These are phyloP conservation scores for Lophura swinhoii DNA, from an alignment of 2,797 vertebrate genomes.

Conservation along the genomic window DNA sequence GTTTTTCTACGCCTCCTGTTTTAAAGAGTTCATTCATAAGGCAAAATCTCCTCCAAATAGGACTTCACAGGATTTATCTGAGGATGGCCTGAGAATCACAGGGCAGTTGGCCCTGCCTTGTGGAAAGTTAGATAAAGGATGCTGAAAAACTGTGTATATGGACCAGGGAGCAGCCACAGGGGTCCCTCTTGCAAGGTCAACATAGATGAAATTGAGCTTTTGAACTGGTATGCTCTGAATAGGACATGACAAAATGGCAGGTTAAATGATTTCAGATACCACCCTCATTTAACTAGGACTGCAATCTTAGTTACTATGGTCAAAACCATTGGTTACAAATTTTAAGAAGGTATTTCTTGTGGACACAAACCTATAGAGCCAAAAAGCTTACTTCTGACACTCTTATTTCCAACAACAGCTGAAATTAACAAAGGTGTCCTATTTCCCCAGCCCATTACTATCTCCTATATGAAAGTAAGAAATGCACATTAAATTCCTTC, in stretches of 20 bases:
- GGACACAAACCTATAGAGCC: not conserved
- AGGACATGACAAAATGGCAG: not conserved
- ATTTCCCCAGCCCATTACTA: not conserved
- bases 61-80: not conserved
- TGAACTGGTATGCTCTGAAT: not conserved
- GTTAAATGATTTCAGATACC: not conserved
- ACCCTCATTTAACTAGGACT: not conserved
- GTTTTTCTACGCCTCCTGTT: not conserved
- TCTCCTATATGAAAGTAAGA: not conserved
- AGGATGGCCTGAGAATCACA: not conserved
- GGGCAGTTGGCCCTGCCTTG: not conserved
- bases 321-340: not conserved
- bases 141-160: not conserved
- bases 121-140: not conserved
- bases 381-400: not conserved
- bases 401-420: not conserved
- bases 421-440: not conserved
- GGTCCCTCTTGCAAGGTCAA: not conserved
- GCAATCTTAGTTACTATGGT: not conserved
- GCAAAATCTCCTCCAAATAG: not conserved
- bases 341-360: not conserved
- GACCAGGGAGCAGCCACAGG: not conserved
- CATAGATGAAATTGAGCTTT: not conserved
- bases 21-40: not conserved
- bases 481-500: not conserved